phyloP scores from a whole-genome alignment of 2,113 vertebrate species.

The Eurystomus gularis region DNA sequence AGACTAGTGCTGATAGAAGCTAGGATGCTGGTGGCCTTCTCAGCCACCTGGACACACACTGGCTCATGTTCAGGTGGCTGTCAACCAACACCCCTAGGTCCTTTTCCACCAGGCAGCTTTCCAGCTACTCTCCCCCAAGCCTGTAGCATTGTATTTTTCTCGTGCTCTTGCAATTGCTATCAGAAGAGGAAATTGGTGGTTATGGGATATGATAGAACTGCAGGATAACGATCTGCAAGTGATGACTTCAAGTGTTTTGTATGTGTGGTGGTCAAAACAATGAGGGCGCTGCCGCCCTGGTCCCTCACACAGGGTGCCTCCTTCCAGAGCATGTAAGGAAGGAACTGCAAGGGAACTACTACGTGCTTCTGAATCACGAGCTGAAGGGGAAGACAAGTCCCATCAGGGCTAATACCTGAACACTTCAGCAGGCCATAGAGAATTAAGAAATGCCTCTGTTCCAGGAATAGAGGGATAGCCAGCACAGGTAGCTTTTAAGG shows the following conservation, averaged over 20 bases:
- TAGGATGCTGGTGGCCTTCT: too few species aligned
- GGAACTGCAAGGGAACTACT: rapidly evolving
- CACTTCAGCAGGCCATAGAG: not conserved
- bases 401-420: not conserved
- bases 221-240: not conserved
- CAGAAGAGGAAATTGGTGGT: not conserved
- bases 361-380: rapidly evolving
- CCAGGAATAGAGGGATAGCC: not conserved
- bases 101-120: not conserved
- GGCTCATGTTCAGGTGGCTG: not conserved
- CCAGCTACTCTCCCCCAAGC: not conserved
- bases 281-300: not conserved
- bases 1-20: not conserved
- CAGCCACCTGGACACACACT: not conserved
- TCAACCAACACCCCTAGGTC: not conserved
- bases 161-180: rapidly evolving
- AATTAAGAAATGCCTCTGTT: too few species aligned
- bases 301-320: not conserved
- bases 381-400: not conserved
- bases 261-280: not conserved
- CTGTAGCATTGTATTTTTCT: not conserved
- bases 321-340: not conserved
- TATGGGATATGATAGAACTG: not conserved
- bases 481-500: not conserved
- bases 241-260: not conserved